Conservation (phyloP, 2,113 vertebrate species). For the Microcebus lehilahytsara region DNA sequence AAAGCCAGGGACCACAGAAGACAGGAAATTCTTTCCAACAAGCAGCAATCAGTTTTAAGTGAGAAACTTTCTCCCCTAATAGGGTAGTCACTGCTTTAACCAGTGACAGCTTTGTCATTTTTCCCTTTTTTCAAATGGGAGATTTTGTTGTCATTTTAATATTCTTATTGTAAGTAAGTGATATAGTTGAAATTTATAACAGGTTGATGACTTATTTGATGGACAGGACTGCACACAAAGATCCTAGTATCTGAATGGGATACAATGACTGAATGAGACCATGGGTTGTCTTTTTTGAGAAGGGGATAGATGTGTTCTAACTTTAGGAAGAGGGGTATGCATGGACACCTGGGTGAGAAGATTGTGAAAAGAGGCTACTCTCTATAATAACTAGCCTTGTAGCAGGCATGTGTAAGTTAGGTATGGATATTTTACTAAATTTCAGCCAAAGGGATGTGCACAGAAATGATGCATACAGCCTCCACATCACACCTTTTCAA, state of each 20-base stretch:
- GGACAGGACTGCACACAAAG: neutral
- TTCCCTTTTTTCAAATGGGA: neutral
- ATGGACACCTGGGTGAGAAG: accelerated
- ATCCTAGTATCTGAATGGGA: neutral
- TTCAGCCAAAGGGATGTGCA: neutral
- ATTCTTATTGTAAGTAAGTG: neutral
- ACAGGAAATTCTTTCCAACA: neutral
- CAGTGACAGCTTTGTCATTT: neutral
- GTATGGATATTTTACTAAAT: neutral
- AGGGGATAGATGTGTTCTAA: neutral
- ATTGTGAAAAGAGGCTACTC: neutral
- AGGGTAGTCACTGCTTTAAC: neutral
- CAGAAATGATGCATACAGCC: neutral
- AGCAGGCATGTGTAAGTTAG: neutral
- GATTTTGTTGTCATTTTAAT: neutral
- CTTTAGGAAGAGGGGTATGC: neutral
- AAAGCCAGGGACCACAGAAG: neutral
- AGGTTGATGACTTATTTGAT: neutral
- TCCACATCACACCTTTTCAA: neutral
- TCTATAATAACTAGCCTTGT: neutral
- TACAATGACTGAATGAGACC: neutral
- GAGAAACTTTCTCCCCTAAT: neutral
- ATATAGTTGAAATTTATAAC: neutral
- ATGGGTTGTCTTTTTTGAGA: neutral
- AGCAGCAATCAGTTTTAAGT: neutral